Conservation (phyloP, 2,888 invertebrate genomes). For the Xiphydria camelus region DNA sequence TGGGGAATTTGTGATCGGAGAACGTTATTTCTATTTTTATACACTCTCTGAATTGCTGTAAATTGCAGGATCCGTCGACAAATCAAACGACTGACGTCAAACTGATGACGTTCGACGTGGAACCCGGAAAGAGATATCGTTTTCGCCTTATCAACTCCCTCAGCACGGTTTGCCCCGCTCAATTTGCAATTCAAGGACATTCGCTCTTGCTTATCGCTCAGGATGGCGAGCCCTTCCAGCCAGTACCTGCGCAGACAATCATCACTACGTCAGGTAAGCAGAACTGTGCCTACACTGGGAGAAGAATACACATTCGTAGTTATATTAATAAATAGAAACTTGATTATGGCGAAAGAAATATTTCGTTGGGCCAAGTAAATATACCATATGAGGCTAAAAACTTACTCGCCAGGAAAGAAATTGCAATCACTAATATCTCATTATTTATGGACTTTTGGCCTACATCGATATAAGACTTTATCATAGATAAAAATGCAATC, state of each 20-base stretch:
- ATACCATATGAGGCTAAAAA: no score
- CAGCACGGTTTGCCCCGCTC: slow-evolving; percentile 60
- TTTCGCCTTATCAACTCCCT: slow-evolving; percentile 62
- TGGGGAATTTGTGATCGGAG: neutral
- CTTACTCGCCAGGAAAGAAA: no score
- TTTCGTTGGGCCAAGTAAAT: no score
- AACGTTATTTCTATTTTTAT: neutral
- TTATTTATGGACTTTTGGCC: no score
- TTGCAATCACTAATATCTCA: no score
- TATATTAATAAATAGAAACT: no score
- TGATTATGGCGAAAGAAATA: no score
- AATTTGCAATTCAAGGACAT: slow-evolving; percentile 59
- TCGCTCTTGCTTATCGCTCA: slow-evolving; percentile 59
- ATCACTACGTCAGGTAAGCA: slow-evolving; percentile 12
- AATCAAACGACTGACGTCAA: slow-evolving; percentile 10
- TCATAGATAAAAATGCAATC: no score
- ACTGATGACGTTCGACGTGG: slow-evolving; percentile 36
- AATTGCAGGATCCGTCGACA: slow-evolving; percentile 10
- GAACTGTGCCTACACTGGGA: no score
- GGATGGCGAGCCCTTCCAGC: slow-evolving; percentile 57
- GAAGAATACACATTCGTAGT: no score
- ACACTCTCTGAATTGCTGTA: neutral
- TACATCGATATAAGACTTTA: no score
- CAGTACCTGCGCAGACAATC: slow-evolving; percentile 10
- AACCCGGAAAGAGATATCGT: slow-evolving; percentile 59